Conservation (phyloP, 1,140 invertebrate species). For the Drosophila rufa region DNA sequence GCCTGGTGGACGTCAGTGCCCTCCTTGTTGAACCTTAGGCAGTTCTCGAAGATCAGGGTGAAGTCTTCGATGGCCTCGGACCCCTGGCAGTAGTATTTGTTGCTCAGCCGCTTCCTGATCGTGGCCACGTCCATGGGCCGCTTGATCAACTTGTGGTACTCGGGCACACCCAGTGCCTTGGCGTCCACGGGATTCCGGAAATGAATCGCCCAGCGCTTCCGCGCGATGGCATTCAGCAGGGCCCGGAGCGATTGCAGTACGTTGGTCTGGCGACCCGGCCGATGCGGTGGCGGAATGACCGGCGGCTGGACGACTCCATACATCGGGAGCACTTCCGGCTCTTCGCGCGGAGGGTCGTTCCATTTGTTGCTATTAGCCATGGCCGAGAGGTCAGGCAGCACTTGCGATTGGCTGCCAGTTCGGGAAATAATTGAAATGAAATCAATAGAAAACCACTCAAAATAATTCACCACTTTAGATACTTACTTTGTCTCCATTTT, state of each 20-base stretch:
- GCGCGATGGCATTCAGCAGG: slow-evolving; percentile 14
- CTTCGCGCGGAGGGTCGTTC: not conserved
- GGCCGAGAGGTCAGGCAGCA: no score
- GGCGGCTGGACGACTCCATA: slow-evolving; percentile 52
- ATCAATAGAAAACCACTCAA: not conserved
- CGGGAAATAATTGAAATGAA: no score
- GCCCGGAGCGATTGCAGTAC: slow-evolving; percentile 20
- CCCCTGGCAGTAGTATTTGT: slow-evolving; percentile 33
- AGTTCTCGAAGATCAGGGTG: slow-evolving; percentile 37
- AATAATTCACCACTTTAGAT: not conserved
- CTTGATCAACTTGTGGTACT: slow-evolving; percentile 26
- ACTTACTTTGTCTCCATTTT: no score
- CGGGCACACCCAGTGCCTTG: slow-evolving; percentile 2
- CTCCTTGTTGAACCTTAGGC: slow-evolving; percentile 24
- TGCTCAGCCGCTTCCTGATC: slow-evolving; percentile 26
- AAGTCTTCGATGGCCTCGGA: slow-evolving; percentile 38
- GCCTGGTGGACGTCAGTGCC: slow-evolving; percentile 18
- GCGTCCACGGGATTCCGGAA: slow-evolving; percentile 44
- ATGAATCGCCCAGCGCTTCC: slow-evolving; percentile 11
- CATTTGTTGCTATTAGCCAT: no score
- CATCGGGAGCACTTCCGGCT: slow-evolving; percentile 22
- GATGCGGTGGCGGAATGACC: slow-evolving; percentile 30
- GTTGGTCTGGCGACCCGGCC: slow-evolving; percentile 35
- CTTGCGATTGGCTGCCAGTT: no score
- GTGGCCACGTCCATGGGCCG: slow-evolving; percentile 14